These are phyloP conservation scores for Caenorhabditis plicata DNA, from an alignment of 2,888 invertebrate species.

Conservation along the genomic window DNA sequence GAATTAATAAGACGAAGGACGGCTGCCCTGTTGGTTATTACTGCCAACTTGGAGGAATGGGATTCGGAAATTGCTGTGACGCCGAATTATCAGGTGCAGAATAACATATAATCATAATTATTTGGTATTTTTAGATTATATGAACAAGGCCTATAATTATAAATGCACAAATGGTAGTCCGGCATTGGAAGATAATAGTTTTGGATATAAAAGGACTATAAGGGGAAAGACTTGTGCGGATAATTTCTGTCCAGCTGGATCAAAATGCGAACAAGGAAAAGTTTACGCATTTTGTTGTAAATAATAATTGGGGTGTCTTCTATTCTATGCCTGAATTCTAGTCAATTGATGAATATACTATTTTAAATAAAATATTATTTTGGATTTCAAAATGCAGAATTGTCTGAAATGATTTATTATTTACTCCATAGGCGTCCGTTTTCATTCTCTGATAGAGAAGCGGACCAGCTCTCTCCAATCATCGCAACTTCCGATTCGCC, in stretches of 20 bases:
- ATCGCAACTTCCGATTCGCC: too few species aligned
- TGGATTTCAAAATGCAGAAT: too few species aligned
- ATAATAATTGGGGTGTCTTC: too few species aligned
- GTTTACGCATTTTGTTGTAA: conserved; percentile 59
- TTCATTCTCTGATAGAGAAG: too few species aligned
- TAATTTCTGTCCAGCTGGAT: conserved; percentile 53
- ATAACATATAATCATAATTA: background rate
- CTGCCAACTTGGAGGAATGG: conserved; percentile 53
- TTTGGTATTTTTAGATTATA: conserved; percentile 14
- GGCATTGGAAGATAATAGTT: too few species aligned
- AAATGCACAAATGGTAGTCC: conserved; percentile 23
- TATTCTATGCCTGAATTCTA: too few species aligned
- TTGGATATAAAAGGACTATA: too few species aligned
- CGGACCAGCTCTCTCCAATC: too few species aligned
- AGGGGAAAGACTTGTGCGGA: conserved; percentile 56
- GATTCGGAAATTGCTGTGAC: conserved; percentile 52
- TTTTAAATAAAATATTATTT: too few species aligned
- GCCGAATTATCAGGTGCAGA: conserved; percentile 7
- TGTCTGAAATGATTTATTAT: too few species aligned
- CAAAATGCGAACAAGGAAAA: conserved; percentile 44
- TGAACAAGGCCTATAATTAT: conserved; percentile 13
- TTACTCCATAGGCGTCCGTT: too few species aligned
- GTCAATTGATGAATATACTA: too few species aligned
- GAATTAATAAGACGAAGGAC: conserved; percentile 7
- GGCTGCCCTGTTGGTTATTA: conserved; percentile 47